These are phyloP conservation scores for Elaphurus davidianus DNA, from an alignment of 2,113 vertebrate species.

Conservation along the genomic window DNA sequence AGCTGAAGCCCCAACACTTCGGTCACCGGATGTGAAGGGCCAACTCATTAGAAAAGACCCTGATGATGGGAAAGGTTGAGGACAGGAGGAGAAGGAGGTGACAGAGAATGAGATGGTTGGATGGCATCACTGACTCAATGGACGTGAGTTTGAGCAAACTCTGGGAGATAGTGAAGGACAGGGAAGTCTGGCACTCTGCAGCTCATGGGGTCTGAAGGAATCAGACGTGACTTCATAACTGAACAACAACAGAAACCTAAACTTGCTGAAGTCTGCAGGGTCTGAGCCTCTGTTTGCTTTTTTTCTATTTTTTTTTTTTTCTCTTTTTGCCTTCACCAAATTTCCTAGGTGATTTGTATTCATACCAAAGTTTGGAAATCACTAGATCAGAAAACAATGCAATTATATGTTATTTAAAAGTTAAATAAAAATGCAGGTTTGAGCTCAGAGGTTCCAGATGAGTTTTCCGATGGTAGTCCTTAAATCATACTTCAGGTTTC, in stretches of 20 bases:
- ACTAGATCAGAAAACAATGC: slow-evolving; percentile 29
- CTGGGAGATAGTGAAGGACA: neutral
- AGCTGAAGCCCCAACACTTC: neutral
- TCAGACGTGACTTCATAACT: neutral
- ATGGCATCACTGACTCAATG: neutral
- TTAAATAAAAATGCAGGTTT: neutral
- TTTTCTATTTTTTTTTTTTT: neutral
- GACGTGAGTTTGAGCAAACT: neutral
- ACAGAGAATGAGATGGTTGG: neutral
- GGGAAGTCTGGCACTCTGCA: neutral
- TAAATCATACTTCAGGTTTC: slow-evolving; percentile 10
- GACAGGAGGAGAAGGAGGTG: neutral
- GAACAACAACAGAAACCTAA: neutral
- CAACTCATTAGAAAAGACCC: neutral
- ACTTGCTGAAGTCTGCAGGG: neutral
- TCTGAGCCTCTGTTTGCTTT: neutral
- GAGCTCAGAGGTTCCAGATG: neutral
- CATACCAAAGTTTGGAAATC: neutral
- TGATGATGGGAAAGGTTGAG: neutral
- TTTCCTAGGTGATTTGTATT: neutral
- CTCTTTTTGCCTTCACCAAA: too few species aligned
- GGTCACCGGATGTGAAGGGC: neutral
- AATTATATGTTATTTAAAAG: slow-evolving; percentile 41
- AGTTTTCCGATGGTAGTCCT: neutral
- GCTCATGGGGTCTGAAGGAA: neutral